Base-by-base conservation (phyloP, 2,797 vertebrate genomes). In the Danio jaintianensis region DNA sequence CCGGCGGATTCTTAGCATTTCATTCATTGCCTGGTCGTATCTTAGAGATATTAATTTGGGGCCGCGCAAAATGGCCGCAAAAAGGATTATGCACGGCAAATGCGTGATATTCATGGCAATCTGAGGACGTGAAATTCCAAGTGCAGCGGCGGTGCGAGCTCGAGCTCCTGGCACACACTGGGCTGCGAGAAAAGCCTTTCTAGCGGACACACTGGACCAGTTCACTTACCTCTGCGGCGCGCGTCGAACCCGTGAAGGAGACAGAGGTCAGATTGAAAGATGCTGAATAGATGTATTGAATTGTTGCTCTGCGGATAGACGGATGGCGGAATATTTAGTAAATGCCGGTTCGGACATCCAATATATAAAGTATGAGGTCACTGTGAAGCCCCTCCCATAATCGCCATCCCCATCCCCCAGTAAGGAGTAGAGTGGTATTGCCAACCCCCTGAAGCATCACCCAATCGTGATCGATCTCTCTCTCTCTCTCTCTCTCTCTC, bases 311-410 rank as follows among this genome's bases (percentile, higher is more conserved):
- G 79, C 70, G 47, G 53, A 73, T 69, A 48, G 56, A 82, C 71
- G 69, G 71, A 80, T 84, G 72, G 53, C 79, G 63, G 77, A 83
- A 85, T 84, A 56, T 83, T 85, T 78, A 77, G 73, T 58, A 61
- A 83, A 81, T 81, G 78, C 86, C 83, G 83, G 83, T 67, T 83
- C 72, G 58, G 77, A 38, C 61, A 78, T 83, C 79, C 83, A 79
- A 84, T 87, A 87, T 90, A 87, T 86, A 85, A 86, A 76, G 84
- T 85, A 58, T 80, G 78, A 80, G 69, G 78, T 73, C 83, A 88
- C 80, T 64, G 47, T 71, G 64, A 85, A 74, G 80, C 86, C 84
- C 85, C 89, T 85, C 89, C 89, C 79, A 81, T 81, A 84, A 82
- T 78, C 67, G 74, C 77, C 43, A 78, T 73, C 45, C 72, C 66